Evolutionary conservation across 2,797 vertebrate species (phyloP).

Genomic region (Schizothorax lantsangensis): DNA sequence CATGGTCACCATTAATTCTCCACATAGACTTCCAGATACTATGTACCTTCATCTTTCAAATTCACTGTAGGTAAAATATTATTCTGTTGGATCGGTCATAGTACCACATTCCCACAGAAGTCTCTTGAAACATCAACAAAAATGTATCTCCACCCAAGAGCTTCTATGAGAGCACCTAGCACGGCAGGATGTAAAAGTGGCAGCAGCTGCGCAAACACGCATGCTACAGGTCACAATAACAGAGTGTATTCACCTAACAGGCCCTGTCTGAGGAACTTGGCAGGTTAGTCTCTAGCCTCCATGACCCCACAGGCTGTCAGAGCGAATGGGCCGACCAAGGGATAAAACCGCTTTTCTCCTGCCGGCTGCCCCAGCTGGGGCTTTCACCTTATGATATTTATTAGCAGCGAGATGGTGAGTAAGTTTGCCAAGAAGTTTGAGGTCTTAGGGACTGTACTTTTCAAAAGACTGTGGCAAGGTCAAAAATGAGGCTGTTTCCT

Average conservation of each 20-base stretch:
- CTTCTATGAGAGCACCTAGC: slow-evolving; percentile 24
- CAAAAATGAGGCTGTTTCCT: slow-evolving; percentile 46
- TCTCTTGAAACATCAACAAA: slow-evolving; percentile 42
- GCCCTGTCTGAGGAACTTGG: slow-evolving; percentile 46
- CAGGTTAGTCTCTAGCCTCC: slow-evolving; percentile 29
- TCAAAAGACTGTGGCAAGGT: slow-evolving; percentile 52
- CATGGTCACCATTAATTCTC: not conserved
- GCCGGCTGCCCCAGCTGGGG: slow-evolving; percentile 46
- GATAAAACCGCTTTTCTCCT: slow-evolving; percentile 60
- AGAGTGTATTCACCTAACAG: slow-evolving; percentile 43
- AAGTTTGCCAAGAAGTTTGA: slow-evolving; percentile 50
- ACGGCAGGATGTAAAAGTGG: slow-evolving; percentile 43
- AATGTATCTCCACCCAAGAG: slow-evolving; percentile 32
- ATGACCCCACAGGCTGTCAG: slow-evolving; percentile 28
- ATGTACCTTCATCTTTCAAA: slow-evolving; percentile 37
- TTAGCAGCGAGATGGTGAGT: slow-evolving; percentile 44
- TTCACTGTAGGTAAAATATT: slow-evolving; percentile 29
- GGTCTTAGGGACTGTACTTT: slow-evolving; percentile 43
- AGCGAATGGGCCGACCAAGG: slow-evolving; percentile 31
- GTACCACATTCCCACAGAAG: slow-evolving; percentile 31
- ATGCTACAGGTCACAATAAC: slow-evolving; percentile 59
- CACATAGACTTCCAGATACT: not conserved
- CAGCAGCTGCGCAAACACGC: slow-evolving; percentile 61
- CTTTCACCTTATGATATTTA: slow-evolving; percentile 49
- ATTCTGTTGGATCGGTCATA: slow-evolving; percentile 22